Base-by-base conservation (phyloP, 1,140 invertebrate species). In the Ladona fulva region DNA sequence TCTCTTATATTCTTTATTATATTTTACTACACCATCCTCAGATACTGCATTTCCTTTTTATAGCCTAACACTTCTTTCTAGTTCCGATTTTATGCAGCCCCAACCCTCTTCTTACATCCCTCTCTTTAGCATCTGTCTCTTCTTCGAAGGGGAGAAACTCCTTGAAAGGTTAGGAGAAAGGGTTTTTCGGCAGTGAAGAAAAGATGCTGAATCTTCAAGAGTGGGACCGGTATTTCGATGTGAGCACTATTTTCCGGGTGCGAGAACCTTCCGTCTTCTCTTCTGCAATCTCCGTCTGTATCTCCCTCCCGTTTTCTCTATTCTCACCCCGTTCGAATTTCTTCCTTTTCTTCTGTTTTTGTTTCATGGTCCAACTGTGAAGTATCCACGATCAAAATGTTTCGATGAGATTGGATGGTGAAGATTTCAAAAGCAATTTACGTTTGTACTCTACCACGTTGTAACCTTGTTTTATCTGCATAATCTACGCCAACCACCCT, bases 121-220 rank as follows among this genome's bases (percentile, higher is more conserved):
- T 12, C 52, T 66, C 52, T 19, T 66, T 66, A 16, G 5, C 52
- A 66, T 66, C 52, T 12, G 14, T 66, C n/a, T 66, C n/a, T 19
- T 52, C 44, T 52, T 66, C 52, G 52, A 66, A 22, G 52, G 52
- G n/a, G 3, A 66, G 52, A 66, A 3, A 66, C 29, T 37, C 29
- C 29, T 37, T 37, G 52, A 66, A 12, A 66, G 52, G 29, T 66
- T 12, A 12, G 12, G n/a, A 66, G 52, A 16, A 16, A 22, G 52
- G 52, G n/a, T 16, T 66, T 37, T 37, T 37, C 29, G 52, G 52
- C 52, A 66, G 3, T 66, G 52, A 66, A 3, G 52, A 66, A 66
- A 66, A 66, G 52, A 66, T 66, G 52, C 52, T 66, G 52, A 66
- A 66, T 66, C 52, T 66, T 66, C 52, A 66, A 66, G 52, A 66